Evolutionary conservation across 2,113 vertebrate genomes (phyloP).

Genomic region (Epinephelus moara): DNA sequence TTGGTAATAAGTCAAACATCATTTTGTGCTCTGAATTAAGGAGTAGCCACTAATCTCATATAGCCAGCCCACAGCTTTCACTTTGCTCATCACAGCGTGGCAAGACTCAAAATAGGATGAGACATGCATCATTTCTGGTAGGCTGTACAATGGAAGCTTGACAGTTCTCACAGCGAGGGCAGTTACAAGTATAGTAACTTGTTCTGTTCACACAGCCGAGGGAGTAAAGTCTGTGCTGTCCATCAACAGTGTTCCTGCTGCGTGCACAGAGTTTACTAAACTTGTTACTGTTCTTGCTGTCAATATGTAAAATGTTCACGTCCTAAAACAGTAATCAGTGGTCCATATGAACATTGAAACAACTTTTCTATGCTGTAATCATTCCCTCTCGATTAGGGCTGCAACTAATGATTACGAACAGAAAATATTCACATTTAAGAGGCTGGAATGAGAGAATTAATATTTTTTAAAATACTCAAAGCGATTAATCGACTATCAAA

Average conservation of each 20-base stretch:
- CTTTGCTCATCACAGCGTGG: constrained; percentile 47
- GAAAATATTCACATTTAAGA: too few species aligned
- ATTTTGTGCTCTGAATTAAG: constrained; percentile 38
- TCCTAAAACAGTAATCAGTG: neutral
- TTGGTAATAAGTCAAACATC: constrained; percentile 38
- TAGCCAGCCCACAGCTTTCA: constrained; percentile 38
- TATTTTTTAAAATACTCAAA: too few species aligned
- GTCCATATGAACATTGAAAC: neutral
- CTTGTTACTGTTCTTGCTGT: neutral
- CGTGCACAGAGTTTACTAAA: neutral
- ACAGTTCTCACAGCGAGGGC: constrained; percentile 16
- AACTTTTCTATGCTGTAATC: neutral
- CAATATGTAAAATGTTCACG: too few species aligned
- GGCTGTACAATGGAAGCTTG: constrained; percentile 21
- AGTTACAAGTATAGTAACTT: constrained; percentile 8
- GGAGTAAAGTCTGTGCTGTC: neutral
- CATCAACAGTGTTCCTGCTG: neutral
- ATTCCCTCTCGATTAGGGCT: neutral
- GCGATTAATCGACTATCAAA: too few species aligned
- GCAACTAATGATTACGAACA: too few species aligned
- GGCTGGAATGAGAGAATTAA: too few species aligned
- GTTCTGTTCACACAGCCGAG: constrained; percentile 10
- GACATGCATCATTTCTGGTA: constrained; percentile 35
- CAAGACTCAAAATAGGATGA: constrained; percentile 56
- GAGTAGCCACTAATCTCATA: constrained; percentile 43